Evolutionary conservation across 2,888 invertebrate genomes (phyloP), one percentile per base, ranked within the genome.

Genomic region (Desoria tigrina): DNA sequence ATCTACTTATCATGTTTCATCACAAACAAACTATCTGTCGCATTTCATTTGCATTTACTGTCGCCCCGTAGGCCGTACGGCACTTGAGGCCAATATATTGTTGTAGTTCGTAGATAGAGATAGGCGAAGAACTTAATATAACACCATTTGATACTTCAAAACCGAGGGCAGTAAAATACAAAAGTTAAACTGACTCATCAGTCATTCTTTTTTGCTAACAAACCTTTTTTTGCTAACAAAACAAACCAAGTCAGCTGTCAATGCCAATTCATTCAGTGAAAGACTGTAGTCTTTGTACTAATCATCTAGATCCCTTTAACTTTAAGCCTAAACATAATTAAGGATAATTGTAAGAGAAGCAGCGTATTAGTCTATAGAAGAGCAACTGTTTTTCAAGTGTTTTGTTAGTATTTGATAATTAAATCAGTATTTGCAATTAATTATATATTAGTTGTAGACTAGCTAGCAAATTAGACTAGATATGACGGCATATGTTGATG

Each of bases 201-300:
- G 6, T 18, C n/a, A 6, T 45, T 9, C 45, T 45, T 9, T 21
- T 45, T 18, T 6, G 45, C 16, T 16, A 45, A 45, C n/a, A 21
- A 45, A 45, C 16, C 21, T 45, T 18, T 39, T 16, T n/a, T 32
- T 32, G 32, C 32, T 32, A 32, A 32, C 32, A 32, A n/a, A 32
- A 32, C 32, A 32, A 32, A 32, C 4, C 32, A 32, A 32, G 32
- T 45, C 45, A 45, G 45, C 45, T 45, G 45, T n/a, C 45, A 45
- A 18, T 45, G 21, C n/a, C 45, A 45, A 45, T 45, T 45, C 11
- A 21, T 9, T 16, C 45, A 45, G 45, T 16, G 18, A 45, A 21
- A 11, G 32, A 32, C 32, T 32, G 45, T 45, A 45, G 45, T 45
- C 45, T 45, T 45, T 45, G n/a, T 45, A 45, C 45, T 45, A 45